Evolutionary conservation across 2,888 invertebrate genomes (phyloP), one percentile per base, ranked within the genome.

Genomic region (Merodon equestris): DNA sequence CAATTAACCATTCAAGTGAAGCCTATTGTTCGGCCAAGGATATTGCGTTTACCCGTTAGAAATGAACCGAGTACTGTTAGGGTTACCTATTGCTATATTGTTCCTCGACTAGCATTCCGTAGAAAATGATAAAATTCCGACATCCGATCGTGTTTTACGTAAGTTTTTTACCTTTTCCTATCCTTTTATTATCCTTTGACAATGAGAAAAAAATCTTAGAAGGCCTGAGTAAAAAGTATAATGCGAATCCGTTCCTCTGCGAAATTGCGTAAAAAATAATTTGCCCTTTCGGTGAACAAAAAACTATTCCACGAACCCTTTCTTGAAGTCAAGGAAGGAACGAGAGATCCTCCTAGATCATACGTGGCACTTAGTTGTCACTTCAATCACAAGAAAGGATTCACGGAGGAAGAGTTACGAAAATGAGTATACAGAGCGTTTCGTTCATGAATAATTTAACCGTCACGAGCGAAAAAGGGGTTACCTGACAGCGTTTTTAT

Each of bases 401-500:
- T 74, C 56, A 44, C 51, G 14, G 0, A 10, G 68, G 74, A 79
- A 40, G 74, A 70, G 74, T 64, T 70, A 70, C 27, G 27, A 7
- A n/a, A n/a, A n/a, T 7, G 27, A 27, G 27, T 27, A 27, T n/a
- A n/a, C n/a, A n/a, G n/a, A n/a, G n/a, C 3, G 27, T 27, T 27
- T 27, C 27, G 3, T 68, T 63, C 61, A 51, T 67, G 45, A 66
- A 72, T 57, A 48, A 27, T 56, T 56, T 14, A 5, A 34, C 27
- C 36, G 47, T 4, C 48, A 54, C 13, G 40, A 12, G 13, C 3
- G 19, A 34, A 42, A 50, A 79, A 79, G 79, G 60, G 74, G 40
- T 79, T 77, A 77, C 81, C 67, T 68, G 81, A 64, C 75, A 74
- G 66, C 66, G 70, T 74, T 71, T 81, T 82, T 82, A 73, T 79